A percentile compares a stretch with the other conserved stretches of the same genome.
Evolutionary conservation across 2,113 vertebrate genomes (phyloP).

Genomic region (Pongo pygmaeus): DNA sequence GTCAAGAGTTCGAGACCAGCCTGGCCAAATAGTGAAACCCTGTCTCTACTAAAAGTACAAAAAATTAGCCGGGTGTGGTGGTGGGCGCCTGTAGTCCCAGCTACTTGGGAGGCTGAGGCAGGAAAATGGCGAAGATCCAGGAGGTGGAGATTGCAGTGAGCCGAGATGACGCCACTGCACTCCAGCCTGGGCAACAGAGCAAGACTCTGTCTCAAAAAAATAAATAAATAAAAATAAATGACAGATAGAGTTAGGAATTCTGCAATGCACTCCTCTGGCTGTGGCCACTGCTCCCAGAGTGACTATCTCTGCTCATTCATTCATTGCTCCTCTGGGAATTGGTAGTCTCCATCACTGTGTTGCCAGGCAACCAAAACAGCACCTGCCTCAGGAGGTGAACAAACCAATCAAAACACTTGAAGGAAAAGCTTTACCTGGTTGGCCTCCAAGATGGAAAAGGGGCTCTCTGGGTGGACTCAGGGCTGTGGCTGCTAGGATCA

Average conservation of each 20-base stretch:
- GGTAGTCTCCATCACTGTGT: not conserved
- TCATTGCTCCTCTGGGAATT: slow-evolving; percentile 27
- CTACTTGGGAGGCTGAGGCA: too few relatives aligned
- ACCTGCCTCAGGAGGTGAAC: slow-evolving; percentile 21
- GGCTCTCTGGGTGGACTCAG: not conserved
- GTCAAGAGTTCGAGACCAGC: too few relatives aligned
- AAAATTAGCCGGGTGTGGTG: too few relatives aligned
- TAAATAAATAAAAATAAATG: not conserved
- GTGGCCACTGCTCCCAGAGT: not conserved
- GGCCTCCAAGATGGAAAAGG: not conserved
- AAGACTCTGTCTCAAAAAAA: too few relatives aligned
- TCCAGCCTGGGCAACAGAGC: too few relatives aligned
- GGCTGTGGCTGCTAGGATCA: not conserved
- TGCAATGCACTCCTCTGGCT: not conserved
- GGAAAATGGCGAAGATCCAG: too few relatives aligned
- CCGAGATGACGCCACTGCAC: too few relatives aligned
- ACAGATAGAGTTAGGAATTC: not conserved
- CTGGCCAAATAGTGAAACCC: too few relatives aligned
- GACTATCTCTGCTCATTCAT: not conserved
- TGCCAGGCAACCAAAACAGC: slow-evolving; percentile 50
- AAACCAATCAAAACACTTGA: not conserved
- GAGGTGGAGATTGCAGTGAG: too few relatives aligned
- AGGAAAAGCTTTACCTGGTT: slow-evolving; percentile 1
- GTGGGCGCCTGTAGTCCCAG: too few relatives aligned
- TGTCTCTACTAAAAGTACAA: too few relatives aligned